Percentiles rank a stretch among this genome's conserved stretches.
Evolutionary conservation across 2,797 vertebrate species (phyloP).

Genomic region (Fistularia tabacaria): DNA sequence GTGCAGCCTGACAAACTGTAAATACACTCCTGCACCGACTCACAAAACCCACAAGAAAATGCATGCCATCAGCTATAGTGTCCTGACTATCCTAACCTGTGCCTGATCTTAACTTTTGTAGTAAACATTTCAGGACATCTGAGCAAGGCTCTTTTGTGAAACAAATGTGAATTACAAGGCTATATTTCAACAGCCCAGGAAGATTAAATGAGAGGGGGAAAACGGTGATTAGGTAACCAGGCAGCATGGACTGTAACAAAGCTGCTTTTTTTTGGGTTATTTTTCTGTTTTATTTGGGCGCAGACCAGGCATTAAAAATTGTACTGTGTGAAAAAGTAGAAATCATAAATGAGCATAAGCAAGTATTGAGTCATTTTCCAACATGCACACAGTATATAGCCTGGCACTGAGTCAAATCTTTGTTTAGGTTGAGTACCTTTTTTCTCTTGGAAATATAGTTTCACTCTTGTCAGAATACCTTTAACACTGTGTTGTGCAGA

Average conservation of each 20-base stretch:
- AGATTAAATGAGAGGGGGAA: constrained; percentile 52
- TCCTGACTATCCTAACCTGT: constrained; percentile 69
- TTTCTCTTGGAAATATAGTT: constrained; percentile 20
- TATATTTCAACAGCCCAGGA: constrained; percentile 65
- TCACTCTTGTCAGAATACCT: constrained; percentile 34
- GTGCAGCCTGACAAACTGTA: constrained; percentile 59
- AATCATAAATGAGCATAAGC: constrained; percentile 36
- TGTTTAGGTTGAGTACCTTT: constrained; percentile 25
- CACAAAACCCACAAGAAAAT: constrained; percentile 45
- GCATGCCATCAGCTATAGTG: constrained; percentile 39
- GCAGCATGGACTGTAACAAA: constrained; percentile 74
- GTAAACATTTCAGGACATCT: constrained; percentile 76
- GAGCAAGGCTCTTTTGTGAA: constrained; percentile 65
- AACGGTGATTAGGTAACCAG: constrained; percentile 56
- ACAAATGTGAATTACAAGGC: constrained; percentile 71
- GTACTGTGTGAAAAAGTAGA: constrained; percentile 27
- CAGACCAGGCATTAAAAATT: constrained; percentile 57
- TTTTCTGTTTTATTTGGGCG: constrained; percentile 75
- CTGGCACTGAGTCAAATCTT: constrained; percentile 9
- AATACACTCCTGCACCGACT: constrained; percentile 61
- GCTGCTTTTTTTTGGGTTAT: constrained; percentile 77
- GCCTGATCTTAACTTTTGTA: constrained; percentile 76
- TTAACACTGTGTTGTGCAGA: not conserved
- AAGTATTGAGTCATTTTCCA: constrained; percentile 41
- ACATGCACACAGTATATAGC: constrained; percentile 27